Conservation (phyloP, 2,113 vertebrate genomes). For the Caracal caracal region DNA sequence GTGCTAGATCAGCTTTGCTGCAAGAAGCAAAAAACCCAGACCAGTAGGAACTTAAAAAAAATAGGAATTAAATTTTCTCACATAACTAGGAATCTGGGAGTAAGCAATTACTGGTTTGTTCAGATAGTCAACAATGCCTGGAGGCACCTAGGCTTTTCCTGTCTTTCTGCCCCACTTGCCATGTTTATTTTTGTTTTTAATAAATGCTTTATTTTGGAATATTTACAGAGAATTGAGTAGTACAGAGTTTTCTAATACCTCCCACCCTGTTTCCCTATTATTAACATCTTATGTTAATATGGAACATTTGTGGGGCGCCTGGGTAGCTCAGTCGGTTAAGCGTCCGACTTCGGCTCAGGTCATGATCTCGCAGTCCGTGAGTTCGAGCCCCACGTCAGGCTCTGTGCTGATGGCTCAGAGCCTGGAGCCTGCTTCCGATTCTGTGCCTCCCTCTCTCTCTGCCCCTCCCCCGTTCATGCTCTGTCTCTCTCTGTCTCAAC, state of each 20-base stretch:
- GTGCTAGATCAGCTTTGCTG: not conserved
- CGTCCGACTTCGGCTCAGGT: too few relatives aligned
- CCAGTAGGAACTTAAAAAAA: slow-evolving; percentile 29
- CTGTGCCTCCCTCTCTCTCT: too few relatives aligned
- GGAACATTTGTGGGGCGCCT: not conserved
- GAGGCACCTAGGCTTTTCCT: not conserved
- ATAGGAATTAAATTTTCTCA: slow-evolving; percentile 16
- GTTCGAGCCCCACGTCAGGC: too few relatives aligned
- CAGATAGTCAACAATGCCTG: not conserved
- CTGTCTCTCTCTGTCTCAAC: too few relatives aligned
- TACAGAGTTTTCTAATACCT: not conserved
- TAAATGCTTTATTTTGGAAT: slow-evolving; percentile 21
- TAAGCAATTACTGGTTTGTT: not conserved
- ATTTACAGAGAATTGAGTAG: slow-evolving; percentile 20
- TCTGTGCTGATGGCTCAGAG: too few relatives aligned
- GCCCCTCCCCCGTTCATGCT: too few relatives aligned
- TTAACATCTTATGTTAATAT: not conserved
- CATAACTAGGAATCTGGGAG: not conserved
- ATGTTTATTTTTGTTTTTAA: not conserved
- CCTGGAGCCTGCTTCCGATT: too few relatives aligned
- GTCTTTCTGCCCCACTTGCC: not conserved
- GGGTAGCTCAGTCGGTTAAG: too few relatives aligned
- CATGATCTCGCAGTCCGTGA: too few relatives aligned
- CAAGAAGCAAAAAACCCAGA: slow-evolving; percentile 27
- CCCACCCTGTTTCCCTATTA: not conserved